Base-by-base conservation (phyloP, 2,797 vertebrate species). In the Jordanella pulchra region DNA sequence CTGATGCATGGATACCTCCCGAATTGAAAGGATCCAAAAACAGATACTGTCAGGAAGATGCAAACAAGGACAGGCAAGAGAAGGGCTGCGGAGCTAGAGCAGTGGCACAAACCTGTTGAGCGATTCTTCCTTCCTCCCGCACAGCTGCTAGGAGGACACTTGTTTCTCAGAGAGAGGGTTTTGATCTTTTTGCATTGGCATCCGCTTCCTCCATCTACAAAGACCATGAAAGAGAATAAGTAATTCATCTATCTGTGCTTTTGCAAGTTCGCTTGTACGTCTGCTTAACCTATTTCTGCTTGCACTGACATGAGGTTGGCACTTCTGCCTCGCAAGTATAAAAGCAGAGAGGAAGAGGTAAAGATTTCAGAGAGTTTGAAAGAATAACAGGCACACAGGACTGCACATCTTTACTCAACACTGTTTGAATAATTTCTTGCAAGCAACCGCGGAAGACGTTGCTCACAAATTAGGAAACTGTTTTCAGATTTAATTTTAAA, bases 161-260 rank as follows among this genome's bases (percentile, higher is more conserved):
- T 95, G 95, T 86, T 95, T 95, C 89, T 95, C 60, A n/a, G 90
- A 66, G 94, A 91, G 61, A 94, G 90, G 67, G 88, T 94, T 89
- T 91, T 91, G 95, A 97, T 93, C 93, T 95, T 86, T 91, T 94
- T 79, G 95, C 93, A 91, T 95, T 93, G 85, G 93, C 93, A 93
- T 96, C 95, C 78, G 94, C 93, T 87, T 94, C 95, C 91, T 95
- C 94, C 93, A 95, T 95, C 96, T 97, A 93, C 88, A 92, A 89
- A 92, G 90, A 89, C 94, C 91, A 90, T 93, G 88, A 93, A 94
- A 94, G 86, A 75, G 93, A 95, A 92, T 94, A 83, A 83, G 92
- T 94, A 89, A 93, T 93, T 89, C 73, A 80, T 88, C 77, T 83
- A 67, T 87, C 69, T 73, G 71, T 82, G 84, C 76, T 77, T 63